A percentile compares a stretch with the other conserved stretches of the same genome.
phyloP scores from a whole-genome alignment of 2,797 vertebrate species.

The Streptopelia turtur region DNA sequence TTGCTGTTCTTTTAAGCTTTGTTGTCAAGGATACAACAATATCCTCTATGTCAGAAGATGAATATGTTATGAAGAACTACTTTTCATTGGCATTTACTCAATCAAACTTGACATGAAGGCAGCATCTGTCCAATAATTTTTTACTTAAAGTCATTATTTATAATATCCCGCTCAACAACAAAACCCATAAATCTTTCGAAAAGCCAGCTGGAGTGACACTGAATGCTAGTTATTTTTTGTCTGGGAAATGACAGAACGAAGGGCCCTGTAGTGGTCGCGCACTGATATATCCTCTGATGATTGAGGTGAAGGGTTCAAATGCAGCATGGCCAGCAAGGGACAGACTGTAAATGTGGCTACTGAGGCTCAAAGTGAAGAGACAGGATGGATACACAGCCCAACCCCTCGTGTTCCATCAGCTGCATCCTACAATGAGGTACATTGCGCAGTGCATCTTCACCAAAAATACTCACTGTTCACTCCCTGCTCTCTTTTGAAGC shows the following conservation, averaged over 20 bases:
- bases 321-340: neutral
- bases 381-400: neutral
- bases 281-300: neutral
- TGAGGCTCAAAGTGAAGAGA: neutral
- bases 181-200: neutral
- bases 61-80: neutral
- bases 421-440: neutral
- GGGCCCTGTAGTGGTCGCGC: neutral
- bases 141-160: conserved; percentile 34
- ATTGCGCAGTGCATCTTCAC: rapidly evolving
- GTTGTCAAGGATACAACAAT: neutral
- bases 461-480: too few relatives aligned
- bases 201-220: neutral
- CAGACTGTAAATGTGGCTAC: neutral
- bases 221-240: neutral
- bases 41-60: neutral
- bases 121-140: conserved; percentile 39
- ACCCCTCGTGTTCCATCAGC: neutral
- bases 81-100: conserved; percentile 14
- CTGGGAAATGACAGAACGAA: neutral
- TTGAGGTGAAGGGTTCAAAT: neutral
- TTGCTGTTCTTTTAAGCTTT: neutral
- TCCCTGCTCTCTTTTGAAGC: neutral
- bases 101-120: conserved; percentile 15
- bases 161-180: neutral